These are phyloP conservation scores for Artibeus jamaicensis DNA, from an alignment of 2,797 vertebrate species.

Conservation along the genomic window DNA sequence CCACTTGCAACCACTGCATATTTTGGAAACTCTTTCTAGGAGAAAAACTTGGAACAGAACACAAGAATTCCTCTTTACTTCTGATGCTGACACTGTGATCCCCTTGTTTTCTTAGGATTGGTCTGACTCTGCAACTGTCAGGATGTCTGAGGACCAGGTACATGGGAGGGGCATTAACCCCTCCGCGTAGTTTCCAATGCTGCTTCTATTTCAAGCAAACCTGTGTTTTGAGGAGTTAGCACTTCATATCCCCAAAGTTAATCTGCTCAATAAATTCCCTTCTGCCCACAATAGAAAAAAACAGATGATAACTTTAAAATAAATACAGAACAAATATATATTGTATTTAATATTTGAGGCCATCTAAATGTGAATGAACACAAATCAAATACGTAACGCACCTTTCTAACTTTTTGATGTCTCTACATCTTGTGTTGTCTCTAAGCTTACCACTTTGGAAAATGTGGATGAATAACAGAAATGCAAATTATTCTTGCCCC, in stretches of 20 bases:
- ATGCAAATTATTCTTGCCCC: slow-evolving; percentile 32
- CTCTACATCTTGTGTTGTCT: not conserved
- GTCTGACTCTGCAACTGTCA: not conserved
- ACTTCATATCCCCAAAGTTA: not conserved
- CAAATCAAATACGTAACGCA: not conserved
- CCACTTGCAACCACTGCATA: not conserved
- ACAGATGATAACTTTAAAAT: not conserved
- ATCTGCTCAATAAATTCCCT: not conserved
- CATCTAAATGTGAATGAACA: not conserved
- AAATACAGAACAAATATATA: not conserved
- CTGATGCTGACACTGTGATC: not conserved
- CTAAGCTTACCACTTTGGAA: not conserved
- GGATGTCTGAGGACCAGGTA: not conserved
- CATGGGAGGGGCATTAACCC: not conserved
- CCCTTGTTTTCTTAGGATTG: not conserved
- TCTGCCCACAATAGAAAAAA: not conserved
- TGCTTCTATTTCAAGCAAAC: not conserved
- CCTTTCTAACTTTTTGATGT: not conserved
- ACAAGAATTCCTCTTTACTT: not conserved
- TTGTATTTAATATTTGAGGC: not conserved
- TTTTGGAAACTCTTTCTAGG: not conserved
- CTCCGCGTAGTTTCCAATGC: not conserved
- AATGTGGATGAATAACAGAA: not conserved
- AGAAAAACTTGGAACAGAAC: not conserved
- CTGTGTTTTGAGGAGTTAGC: not conserved